phyloP scores from a whole-genome alignment of 1,140 invertebrate species.

The Eumaeus atala region DNA sequence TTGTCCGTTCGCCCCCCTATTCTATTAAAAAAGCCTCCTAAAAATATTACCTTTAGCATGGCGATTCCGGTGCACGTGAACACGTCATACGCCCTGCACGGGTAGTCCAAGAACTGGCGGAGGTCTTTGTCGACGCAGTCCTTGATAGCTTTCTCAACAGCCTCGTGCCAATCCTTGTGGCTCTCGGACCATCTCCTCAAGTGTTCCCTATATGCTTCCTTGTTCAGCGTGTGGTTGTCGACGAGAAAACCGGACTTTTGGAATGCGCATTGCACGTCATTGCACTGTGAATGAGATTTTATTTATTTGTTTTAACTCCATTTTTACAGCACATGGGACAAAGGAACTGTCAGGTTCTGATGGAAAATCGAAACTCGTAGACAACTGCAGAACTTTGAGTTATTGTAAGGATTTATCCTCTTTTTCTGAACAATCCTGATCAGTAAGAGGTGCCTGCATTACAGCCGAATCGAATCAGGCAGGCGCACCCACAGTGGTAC shows the following conservation, averaged over 20 bases:
- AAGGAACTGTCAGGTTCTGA: no score
- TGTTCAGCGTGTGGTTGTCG: constrained; percentile 51
- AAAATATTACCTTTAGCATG: constrained; percentile 62
- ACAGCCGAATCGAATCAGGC: no score
- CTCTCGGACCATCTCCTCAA: constrained; percentile 44
- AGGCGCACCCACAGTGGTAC: no score
- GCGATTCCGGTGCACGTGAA: constrained; percentile 64
- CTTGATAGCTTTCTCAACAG: constrained; percentile 48
- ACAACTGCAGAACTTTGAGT: no score
- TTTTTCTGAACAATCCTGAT: no score
- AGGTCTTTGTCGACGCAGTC: constrained; percentile 57
- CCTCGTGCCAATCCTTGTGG: constrained; percentile 44
- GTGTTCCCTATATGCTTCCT: constrained; percentile 48
- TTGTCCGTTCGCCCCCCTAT: no score
- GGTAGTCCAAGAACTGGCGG: constrained; percentile 50
- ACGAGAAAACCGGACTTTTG: constrained; percentile 57
- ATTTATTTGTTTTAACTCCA: no score
- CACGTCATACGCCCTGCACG: constrained; percentile 61
- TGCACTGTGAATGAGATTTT: constrained; percentile 41
- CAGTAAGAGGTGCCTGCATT: no score
- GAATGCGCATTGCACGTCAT: constrained; percentile 60
- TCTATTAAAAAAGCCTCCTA: no score
- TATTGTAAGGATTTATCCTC: no score
- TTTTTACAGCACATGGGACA: no score
- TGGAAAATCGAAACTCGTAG: no score